Base-by-base conservation (phyloP, 2,888 invertebrate genomes). In the Physocephala rufipes region DNA sequence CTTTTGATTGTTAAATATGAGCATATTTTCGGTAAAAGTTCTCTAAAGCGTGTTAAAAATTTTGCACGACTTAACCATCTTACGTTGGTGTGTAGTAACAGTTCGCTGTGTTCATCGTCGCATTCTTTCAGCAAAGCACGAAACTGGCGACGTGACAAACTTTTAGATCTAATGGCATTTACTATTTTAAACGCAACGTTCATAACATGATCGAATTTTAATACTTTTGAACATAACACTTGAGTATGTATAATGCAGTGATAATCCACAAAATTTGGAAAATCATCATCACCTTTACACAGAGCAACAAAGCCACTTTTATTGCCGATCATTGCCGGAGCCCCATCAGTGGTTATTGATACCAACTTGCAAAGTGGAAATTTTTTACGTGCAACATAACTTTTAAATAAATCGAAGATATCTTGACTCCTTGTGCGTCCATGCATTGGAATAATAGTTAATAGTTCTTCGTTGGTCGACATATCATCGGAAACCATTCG, bases 281-380 rank as follows among this genome's bases (percentile, higher is more conserved):
- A 16, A 16, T 64, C 64, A 49, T 49, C 64, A 64, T 64, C 64
- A 64, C 43, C 28, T 67, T 67, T 67, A 58, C 43, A 67, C 47
- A 67, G 67, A 67, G 67, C 59, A 74, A 78, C 67, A 71, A 77
- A 75, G 15, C 76, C 75, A 70, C 69, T 76, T 53, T 70, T 69
- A 36, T 73, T 74, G n/a, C 76, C 77, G 69, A 74, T 68, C 76
- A 78, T 78, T 28, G 71, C 72, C 59, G 77, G 76, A 70, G 77
- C 77, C 75, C 76, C 78, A 76, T 78, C 75, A 26, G 77, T 79
- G 26, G 74, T 75, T 36, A 79, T 76, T 49, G 69, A 72, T 21
- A 76, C 74, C 2, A 78, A 69, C 73, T 78, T 78, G 49, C 74
- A 61, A 26, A 76, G 55, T 62, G 72, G 76, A 45, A 78, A 73